Evolutionary conservation across 1,140 invertebrate genomes (phyloP).

Genomic region (Drosophila azteca): DNA sequence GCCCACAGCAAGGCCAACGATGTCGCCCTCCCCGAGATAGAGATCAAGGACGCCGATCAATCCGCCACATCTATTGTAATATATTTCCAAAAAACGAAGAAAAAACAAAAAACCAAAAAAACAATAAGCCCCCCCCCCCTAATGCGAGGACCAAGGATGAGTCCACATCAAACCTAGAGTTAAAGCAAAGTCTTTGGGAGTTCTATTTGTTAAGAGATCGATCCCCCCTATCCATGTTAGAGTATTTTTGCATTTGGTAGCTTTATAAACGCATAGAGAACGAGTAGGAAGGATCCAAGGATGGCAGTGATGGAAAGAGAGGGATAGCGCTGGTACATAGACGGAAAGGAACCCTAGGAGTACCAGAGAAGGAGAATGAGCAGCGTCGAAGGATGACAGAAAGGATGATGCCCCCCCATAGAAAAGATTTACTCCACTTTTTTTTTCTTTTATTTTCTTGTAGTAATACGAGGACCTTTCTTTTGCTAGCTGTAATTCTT

Average conservation of each 20-base stretch:
- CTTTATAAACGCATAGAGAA: conserved; percentile 51
- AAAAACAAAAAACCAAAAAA: not conserved
- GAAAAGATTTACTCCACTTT: conserved; percentile 18
- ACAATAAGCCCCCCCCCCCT: no score
- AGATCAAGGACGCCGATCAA: conserved; percentile 1
- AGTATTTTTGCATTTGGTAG: conserved; percentile 74
- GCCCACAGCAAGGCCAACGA: conserved; percentile 61
- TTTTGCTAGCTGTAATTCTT: conserved; percentile 22
- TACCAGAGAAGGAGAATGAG: no score
- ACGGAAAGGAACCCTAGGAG: no score
- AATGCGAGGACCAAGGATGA: conserved; percentile 11
- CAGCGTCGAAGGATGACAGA: no score
- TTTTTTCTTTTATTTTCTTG: conserved; percentile 14
- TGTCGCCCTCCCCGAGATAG: conserved; percentile 79
- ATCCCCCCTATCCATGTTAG: conserved; percentile 55
- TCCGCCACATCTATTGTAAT: conserved; percentile 63
- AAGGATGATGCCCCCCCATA: not conserved
- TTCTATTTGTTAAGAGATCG: conserved; percentile 26
- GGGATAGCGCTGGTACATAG: no score
- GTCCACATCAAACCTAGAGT: conserved; percentile 6
- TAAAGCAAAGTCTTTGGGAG: conserved; percentile 17
- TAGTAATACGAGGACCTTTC: conserved; percentile 8
- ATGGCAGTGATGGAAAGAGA: conserved; percentile 4
- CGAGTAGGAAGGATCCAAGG: conserved; percentile 8
- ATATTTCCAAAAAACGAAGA: conserved; percentile 44